Base-by-base conservation (phyloP, 1,140 invertebrate genomes). In the Ostrea edulis region DNA sequence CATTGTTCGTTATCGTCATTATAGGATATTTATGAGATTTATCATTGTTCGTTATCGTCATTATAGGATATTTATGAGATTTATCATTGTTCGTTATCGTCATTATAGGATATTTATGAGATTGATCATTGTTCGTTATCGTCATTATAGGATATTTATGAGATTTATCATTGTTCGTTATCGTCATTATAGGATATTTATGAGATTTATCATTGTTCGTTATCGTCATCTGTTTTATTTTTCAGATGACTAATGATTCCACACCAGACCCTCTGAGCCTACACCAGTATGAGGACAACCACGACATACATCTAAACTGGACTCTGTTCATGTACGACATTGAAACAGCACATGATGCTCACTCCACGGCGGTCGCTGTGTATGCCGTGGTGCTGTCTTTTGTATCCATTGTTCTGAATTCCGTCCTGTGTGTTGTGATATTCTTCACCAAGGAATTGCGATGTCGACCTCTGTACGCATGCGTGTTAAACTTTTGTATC, bases 401-500 rank as follows among this genome's bases (percentile, higher is more conserved):
- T 25, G 0, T 83, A 2, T 53, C 82, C 20, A 53, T 17, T 20
- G 12, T 83, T 5, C 2, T 83, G 4, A 83, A 83, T 52, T 83
- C 22, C 22, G 17, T n/a, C 22, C 44, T 83, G 7, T 53, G 44
- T 20, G n/a, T 52, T 52, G 52, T 83, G 44, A 83, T 52, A 12
- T 20, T 83, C 12, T 14, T 54, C 5, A 54, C 17, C 0, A 51
- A 20, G 20, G 82, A 83, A 52, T 53, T 83, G 52, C 44, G 82
- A 52, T 9, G 44, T 35, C 82, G 52, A 17, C 44, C 44, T 20
- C 20, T 83, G 44, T 83, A 83, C 44, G 52, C 52, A 52, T 83
- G 82, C n/a, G 52, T 83, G 5, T 52, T 83, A 11, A 83, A 83
- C 82, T 83, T 53, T 25, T 83, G 82, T 20, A 8, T 83, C 51